These are phyloP conservation scores for Diplodus sargus DNA, from an alignment of 2,797 vertebrate species.

Conservation along the genomic window DNA sequence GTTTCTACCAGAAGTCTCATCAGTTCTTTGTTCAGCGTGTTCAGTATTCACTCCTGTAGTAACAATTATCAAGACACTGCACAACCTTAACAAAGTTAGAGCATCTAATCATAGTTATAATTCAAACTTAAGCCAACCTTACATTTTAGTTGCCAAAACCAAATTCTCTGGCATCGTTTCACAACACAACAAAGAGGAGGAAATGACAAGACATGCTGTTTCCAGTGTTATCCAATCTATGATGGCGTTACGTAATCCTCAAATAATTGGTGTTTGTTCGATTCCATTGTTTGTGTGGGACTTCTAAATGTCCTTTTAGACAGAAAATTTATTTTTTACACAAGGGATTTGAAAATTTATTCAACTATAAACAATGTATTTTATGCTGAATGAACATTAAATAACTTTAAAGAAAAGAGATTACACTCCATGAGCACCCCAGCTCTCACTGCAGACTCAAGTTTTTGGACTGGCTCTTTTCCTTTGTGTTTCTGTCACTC, in stretches of 20 bases:
- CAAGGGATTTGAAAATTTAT: not conserved
- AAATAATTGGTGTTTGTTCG: not conserved
- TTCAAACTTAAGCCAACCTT: not conserved
- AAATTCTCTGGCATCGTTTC: slow-evolving; percentile 1
- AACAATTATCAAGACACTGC: not conserved
- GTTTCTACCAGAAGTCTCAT: not conserved
- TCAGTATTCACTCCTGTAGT: not conserved
- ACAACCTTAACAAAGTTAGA: not conserved
- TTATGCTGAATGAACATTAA: slow-evolving; percentile 21
- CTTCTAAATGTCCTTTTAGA: not conserved
- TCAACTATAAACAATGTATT: not conserved
- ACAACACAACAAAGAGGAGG: not conserved
- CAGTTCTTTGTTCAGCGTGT: not conserved
- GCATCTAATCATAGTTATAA: not conserved
- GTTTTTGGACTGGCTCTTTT: not conserved
- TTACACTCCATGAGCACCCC: not conserved
- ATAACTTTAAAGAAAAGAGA: slow-evolving; percentile 8
- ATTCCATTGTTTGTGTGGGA: not conserved
- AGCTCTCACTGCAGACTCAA: slow-evolving; percentile 6
- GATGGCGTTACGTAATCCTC: not conserved
- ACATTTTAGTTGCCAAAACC: not conserved
- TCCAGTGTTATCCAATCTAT: slow-evolving; percentile 1
- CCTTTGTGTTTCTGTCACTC: slow-evolving; percentile 8
- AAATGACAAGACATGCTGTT: not conserved
- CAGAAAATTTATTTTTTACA: not conserved